phyloP scores from a whole-genome alignment of 2,888 invertebrate genomes.

The Adelphocoris suturalis region DNA sequence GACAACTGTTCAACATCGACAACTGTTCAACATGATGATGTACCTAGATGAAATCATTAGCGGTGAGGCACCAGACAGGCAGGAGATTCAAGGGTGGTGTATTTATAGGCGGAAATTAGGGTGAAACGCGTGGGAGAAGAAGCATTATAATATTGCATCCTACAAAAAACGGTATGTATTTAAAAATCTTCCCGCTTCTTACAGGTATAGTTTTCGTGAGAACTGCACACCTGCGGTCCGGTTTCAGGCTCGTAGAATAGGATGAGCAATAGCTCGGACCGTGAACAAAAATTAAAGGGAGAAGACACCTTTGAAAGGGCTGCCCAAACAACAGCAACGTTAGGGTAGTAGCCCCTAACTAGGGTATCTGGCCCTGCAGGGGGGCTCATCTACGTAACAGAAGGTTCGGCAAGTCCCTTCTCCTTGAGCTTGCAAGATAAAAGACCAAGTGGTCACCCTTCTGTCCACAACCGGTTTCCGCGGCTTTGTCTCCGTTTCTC shows the following conservation, averaged over 20 bases:
- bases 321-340: background rate
- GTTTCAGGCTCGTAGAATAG: background rate
- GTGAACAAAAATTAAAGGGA: background rate
- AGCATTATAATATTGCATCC: too few species aligned
- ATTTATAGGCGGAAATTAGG: too few species aligned
- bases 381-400: conserved; percentile 30
- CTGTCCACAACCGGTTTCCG: conserved; percentile 67
- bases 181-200: too few species aligned
- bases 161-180: too few species aligned
- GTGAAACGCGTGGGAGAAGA: too few species aligned
- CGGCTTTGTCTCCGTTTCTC: background rate
- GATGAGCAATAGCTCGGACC: background rate
- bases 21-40: too few species aligned
- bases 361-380: background rate
- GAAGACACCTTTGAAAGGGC: conserved; percentile 5
- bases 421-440: conserved; percentile 1
- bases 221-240: background rate
- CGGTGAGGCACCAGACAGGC: too few species aligned
- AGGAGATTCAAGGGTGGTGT: too few species aligned
- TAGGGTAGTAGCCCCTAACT: background rate
- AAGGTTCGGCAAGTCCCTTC: conserved; percentile 1
- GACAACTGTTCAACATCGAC: too few species aligned
- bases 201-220: background rate
- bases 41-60: too few species aligned
- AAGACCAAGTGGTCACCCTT: conserved; percentile 66